These are phyloP conservation scores for Synchiropus splendidus DNA, from an alignment of 2,113 vertebrate genomes.

Conservation along the genomic window DNA sequence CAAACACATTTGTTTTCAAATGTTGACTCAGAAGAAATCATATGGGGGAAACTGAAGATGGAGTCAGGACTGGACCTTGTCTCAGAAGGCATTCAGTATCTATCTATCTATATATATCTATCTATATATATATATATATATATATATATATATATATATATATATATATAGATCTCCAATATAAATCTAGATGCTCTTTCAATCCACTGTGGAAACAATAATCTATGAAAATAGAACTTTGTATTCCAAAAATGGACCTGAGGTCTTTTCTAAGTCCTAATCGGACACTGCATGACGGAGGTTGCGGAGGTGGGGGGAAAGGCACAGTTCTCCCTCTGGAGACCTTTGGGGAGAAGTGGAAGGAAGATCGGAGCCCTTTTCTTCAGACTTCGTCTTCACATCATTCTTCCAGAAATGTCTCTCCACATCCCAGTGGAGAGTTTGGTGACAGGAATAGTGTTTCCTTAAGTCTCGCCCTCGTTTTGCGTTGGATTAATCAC, in stretches of 20 bases:
- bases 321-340: slow-evolving; percentile 37
- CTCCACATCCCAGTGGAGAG: too few relatives aligned
- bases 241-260: slow-evolving; percentile 53
- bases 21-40: too few relatives aligned
- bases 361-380: too few relatives aligned
- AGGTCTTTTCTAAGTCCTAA: slow-evolving; percentile 60
- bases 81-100: slow-evolving; percentile 27
- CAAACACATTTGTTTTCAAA: too few relatives aligned
- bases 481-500: slow-evolving; percentile 10
- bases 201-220: slow-evolving; percentile 31
- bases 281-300: slow-evolving; percentile 31
- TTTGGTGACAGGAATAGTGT: too few relatives aligned
- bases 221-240: slow-evolving; percentile 58
- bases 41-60: slow-evolving; percentile 2
- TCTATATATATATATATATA: slow-evolving; percentile 20
- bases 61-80: not conserved
- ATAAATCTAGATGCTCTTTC: slow-evolving; percentile 43
- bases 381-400: too few relatives aligned
- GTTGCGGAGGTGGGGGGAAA: slow-evolving; percentile 10
- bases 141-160: slow-evolving; percentile 22
- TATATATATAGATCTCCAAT: slow-evolving; percentile 21
- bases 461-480: too few relatives aligned
- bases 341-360: not conserved
- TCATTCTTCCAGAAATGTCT: too few relatives aligned
- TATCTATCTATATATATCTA: slow-evolving; percentile 18